Percentiles rank a stretch among this genome's conserved stretches.
These are phyloP conservation scores for Microcebus ravelobensis DNA, from an alignment of 2,113 vertebrate species.

Conservation along the genomic window DNA sequence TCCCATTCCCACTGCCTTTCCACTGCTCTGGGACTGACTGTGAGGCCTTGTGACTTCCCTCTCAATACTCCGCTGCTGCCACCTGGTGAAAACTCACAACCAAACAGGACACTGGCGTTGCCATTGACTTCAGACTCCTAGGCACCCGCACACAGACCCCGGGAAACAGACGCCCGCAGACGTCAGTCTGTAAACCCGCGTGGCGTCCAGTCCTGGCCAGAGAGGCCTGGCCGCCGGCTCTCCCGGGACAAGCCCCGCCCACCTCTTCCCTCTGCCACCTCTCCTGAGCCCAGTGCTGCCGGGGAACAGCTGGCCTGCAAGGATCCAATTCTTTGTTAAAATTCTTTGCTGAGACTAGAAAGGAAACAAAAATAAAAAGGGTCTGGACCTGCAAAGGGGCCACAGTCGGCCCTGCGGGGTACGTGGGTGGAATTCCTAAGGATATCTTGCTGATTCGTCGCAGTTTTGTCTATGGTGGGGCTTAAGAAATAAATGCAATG, in stretches of 20 bases:
- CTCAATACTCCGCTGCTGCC: constrained; percentile 56
- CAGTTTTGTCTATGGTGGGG: neutral
- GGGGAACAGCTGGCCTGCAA: neutral
- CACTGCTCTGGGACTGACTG: too few relatives aligned
- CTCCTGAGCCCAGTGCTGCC: neutral
- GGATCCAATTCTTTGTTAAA: neutral
- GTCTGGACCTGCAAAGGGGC: neutral
- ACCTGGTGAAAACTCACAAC: constrained; percentile 27
- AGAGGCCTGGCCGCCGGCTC: neutral
- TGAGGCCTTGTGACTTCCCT: neutral
- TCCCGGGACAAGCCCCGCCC: neutral
- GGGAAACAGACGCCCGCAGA: neutral
- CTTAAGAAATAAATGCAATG: constrained; percentile 1
- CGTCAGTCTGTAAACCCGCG: neutral
- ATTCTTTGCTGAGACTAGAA: neutral
- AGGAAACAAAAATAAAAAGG: neutral
- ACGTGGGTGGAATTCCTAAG: neutral
- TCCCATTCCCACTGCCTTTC: too few relatives aligned
- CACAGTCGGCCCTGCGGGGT: rapidly evolving
- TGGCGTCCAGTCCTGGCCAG: neutral
- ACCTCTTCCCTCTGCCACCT: neutral
- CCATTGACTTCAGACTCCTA: neutral
- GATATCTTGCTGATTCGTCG: neutral
- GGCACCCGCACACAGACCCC: neutral
- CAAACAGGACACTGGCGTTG: neutral